These are phyloP conservation scores for Gallinago paraguaiae DNA, from an alignment of 2,113 vertebrate genomes.

Conservation along the genomic window DNA sequence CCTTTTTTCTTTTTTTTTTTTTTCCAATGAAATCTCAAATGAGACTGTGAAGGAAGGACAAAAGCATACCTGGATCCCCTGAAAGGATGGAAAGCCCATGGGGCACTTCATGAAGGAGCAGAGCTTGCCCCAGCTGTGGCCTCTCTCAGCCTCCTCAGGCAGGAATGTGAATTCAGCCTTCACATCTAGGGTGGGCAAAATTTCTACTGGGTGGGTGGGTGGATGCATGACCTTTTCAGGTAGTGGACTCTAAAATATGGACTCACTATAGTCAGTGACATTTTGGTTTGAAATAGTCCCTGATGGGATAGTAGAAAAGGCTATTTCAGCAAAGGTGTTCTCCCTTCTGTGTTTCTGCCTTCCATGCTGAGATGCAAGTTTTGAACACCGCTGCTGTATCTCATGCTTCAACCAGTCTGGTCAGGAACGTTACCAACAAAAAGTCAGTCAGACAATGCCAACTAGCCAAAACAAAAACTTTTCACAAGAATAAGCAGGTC, in stretches of 20 bases:
- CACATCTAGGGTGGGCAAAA: neutral
- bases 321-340: neutral
- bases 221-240: neutral
- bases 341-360: neutral
- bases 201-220: neutral
- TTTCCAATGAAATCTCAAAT: neutral
- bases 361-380: neutral
- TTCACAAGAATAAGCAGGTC: neutral
- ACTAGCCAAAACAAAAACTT: neutral
- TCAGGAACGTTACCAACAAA: neutral
- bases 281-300: neutral
- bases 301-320: neutral
- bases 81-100: fast-evolving
- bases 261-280: neutral
- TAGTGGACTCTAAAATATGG: neutral
- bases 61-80: neutral
- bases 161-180: neutral
- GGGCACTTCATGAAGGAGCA: neutral
- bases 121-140: fast-evolving
- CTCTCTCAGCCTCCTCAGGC: neutral
- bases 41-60: neutral
- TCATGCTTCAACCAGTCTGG: neutral
- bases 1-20: neutral
- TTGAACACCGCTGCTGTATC: neutral
- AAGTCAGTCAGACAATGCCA: neutral